These are phyloP conservation scores for Phyllotreta striolata DNA, from an alignment of 2,888 invertebrate genomes.

Conservation along the genomic window DNA sequence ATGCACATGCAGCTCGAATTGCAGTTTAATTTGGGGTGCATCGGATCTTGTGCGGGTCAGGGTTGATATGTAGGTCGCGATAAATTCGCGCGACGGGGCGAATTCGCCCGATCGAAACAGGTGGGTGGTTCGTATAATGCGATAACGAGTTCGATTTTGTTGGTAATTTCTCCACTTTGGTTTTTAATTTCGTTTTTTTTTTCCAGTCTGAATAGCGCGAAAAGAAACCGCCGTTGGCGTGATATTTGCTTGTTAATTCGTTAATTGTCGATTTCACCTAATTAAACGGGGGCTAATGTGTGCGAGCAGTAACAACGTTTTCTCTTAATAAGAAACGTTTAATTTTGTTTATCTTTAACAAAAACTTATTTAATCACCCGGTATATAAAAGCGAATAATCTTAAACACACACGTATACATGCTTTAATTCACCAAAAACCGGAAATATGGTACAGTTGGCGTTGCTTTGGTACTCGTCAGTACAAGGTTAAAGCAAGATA, in stretches of 20 bases:
- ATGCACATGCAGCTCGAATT: constrained; percentile 6
- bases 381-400: not conserved
- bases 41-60: constrained; percentile 16
- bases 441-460: constrained; percentile 21
- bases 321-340: not conserved
- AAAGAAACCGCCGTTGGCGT: constrained; percentile 11
- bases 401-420: constrained; percentile 11
- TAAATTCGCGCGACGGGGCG: not conserved
- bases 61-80: constrained; percentile 12
- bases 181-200: too few relatives aligned
- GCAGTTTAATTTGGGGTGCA: constrained; percentile 13
- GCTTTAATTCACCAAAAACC: constrained; percentile 20
- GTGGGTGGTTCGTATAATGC: too few relatives aligned
- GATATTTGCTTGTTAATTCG: too few relatives aligned
- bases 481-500: constrained; percentile 30
- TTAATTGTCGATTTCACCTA: too few relatives aligned
- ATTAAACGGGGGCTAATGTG: too few relatives aligned
- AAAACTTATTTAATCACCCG: not conserved
- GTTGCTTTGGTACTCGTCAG: constrained; percentile 22
- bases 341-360: too few relatives aligned
- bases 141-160: too few relatives aligned
- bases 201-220: not conserved
- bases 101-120: not conserved
- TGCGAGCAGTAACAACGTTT: too few relatives aligned
- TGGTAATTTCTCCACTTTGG: too few relatives aligned